Evolutionary conservation across 2,888 invertebrate species (phyloP), one percentile per base, ranked within the genome.

Genomic region (Phyllotreta cruciferae): DNA sequence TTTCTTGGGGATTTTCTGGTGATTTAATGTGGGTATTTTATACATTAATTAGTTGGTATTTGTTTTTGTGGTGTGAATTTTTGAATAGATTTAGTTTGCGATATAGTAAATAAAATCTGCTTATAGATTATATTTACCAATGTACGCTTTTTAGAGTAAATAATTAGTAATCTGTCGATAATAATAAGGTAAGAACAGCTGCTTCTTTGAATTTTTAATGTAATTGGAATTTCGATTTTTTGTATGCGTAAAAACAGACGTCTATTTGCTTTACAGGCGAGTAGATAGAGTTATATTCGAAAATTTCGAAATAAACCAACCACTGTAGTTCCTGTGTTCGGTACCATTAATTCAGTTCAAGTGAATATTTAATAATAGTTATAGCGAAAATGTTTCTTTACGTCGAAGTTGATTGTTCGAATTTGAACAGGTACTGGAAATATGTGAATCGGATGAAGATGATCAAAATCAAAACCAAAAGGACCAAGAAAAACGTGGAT

Each of bases 381-480:
- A 8, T 53, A 53, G 14, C 14, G 24, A 37, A 8, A 3, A 44
- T 35, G 47, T 38, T 52, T 49, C 34, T 62, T 53, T 50, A 57
- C 41, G 11, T 7, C n/a, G 42, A 36, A 11, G 14, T 13, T 50
- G 39, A 36, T 14, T 11, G 36, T 44, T 38, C n/a, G 8, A 10
- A 45, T 67, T 66, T 66, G n/a, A 56, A 45, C 41, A 67, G 69
- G 60, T 67, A 65, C 60, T 57, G 66, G 63, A 69, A 66, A 58
- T 62, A 64, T n/a, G 13, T 70, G 42, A 63, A 64, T 34, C 64
- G 60, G 44, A 52, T 71, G 39, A 67, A 65, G 52, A 69, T 70
- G 67, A 70, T 70, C n/a, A 67, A 64, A 55, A 68, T 68, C 63
- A 69, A 66, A 53, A 67, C 54, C 8, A 56, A 66, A 9, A 67